Evolutionary conservation across 2,113 vertebrate genomes (phyloP).

Genomic region (Gulo gulo): DNA sequence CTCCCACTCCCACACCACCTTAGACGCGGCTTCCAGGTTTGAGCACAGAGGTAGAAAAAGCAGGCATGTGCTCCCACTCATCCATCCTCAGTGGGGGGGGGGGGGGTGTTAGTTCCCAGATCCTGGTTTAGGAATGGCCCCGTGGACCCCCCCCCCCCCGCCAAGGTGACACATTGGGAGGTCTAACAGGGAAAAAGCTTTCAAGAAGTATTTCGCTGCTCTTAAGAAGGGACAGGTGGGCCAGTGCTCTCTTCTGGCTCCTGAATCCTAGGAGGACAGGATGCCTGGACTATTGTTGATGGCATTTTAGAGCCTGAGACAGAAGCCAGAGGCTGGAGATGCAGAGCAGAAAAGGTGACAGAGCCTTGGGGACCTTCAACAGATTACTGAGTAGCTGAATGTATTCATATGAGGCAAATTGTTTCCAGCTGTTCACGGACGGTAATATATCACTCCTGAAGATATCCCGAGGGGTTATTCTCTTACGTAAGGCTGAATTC

Average conservation of each 20-base stretch:
- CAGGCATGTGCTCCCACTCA: neutral
- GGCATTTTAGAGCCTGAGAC: neutral
- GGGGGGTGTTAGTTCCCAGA: neutral
- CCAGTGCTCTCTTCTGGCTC: neutral
- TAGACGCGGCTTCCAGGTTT: neutral
- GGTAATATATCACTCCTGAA: neutral
- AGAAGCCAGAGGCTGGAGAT: neutral
- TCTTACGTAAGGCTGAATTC: neutral
- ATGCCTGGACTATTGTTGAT: neutral
- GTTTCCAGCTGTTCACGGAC: neutral
- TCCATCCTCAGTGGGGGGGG: rapidly evolving
- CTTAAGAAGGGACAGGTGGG: neutral
- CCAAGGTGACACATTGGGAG: neutral
- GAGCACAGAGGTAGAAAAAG: neutral
- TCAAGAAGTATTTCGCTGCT: neutral
- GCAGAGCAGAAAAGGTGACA: neutral
- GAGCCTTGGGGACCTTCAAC: neutral
- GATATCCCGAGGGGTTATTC: neutral
- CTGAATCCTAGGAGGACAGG: neutral
- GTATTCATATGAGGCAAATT: neutral
- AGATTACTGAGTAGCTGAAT: neutral
- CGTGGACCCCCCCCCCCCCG: neutral
- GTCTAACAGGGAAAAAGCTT: neutral
- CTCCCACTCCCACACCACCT: neutral
- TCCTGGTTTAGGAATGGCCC: neutral